Percentiles rank a stretch among this genome's conserved stretches.
Evolutionary conservation across 2,888 invertebrate genomes (phyloP).

Genomic region (Phlogophora meticulosa): DNA sequence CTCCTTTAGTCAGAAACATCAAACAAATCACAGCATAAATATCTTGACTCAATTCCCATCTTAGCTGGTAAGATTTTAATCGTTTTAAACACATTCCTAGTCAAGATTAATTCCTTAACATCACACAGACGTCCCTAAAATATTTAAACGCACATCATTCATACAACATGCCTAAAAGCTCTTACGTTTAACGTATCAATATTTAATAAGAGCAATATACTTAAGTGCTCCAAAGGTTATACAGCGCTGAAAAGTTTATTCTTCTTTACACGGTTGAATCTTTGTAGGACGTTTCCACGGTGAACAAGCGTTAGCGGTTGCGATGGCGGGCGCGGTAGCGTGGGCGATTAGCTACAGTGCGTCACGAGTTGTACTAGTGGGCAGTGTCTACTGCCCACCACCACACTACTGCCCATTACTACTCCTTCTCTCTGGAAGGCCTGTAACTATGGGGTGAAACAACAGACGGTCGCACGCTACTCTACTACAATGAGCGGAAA

Average conservation of each 20-base stretch:
- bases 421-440: too few species aligned
- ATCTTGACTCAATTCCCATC: not conserved
- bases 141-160: constrained; percentile 48
- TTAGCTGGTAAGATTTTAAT: constrained; percentile 25
- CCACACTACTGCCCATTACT: too few species aligned
- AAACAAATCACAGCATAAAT: not conserved
- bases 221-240: constrained; percentile 64
- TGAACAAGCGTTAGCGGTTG: not conserved
- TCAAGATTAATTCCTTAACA: constrained; percentile 39
- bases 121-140: constrained; percentile 37
- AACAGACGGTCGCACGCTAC: not conserved
- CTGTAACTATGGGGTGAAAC: not conserved
- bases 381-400: too few species aligned
- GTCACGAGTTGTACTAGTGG: not conserved
- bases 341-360: not conserved
- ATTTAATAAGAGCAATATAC: constrained; percentile 70
- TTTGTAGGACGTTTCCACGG: constrained; percentile 23
- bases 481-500: too few species aligned
- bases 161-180: constrained; percentile 51
- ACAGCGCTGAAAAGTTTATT: constrained; percentile 56
- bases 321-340: not conserved
- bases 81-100: constrained; percentile 30
- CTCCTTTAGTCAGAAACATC: not conserved
- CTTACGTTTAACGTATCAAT: constrained; percentile 66
- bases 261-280: constrained; percentile 50